phyloP scores from a whole-genome alignment of 2,113 vertebrate species.

The Lepus europaeus region DNA sequence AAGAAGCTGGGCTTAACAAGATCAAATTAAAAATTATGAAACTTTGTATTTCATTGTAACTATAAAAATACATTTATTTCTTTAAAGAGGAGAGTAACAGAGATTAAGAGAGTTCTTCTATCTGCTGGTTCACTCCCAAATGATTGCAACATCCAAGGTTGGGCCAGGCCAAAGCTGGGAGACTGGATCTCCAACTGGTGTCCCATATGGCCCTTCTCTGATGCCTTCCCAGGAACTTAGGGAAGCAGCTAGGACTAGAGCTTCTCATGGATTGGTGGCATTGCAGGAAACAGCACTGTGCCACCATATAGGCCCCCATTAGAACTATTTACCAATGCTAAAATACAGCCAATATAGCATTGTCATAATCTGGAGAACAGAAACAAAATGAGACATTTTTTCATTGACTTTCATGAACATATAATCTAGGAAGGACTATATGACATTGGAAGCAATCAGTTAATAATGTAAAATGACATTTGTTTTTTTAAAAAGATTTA shows the following conservation, averaged over 20 bases:
- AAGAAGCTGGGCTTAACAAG: neutral
- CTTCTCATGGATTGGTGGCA: no score
- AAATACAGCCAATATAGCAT: neutral
- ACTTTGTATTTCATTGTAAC: neutral
- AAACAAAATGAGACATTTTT: neutral
- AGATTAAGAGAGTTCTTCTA: no score
- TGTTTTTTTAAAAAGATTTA: neutral
- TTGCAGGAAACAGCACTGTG: no score
- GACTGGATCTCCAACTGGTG: no score
- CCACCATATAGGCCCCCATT: neutral
- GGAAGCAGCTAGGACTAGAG: no score
- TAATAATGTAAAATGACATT: neutral
- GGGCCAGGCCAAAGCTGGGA: no score
- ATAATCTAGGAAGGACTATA: neutral
- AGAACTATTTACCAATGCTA: slow-evolving; percentile 14
- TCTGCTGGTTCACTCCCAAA: no score
- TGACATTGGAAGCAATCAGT: neutral
- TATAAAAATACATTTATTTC: no score
- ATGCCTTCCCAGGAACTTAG: no score
- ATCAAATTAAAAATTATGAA: slow-evolving; percentile 16
- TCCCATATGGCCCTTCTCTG: no score
- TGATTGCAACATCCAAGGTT: no score
- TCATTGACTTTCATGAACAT: neutral
- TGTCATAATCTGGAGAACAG: neutral
- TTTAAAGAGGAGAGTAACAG: no score